These are phyloP conservation scores for Phalacrocorax pelagicus DNA, from an alignment of 2,113 vertebrate genomes.

Conservation along the genomic window DNA sequence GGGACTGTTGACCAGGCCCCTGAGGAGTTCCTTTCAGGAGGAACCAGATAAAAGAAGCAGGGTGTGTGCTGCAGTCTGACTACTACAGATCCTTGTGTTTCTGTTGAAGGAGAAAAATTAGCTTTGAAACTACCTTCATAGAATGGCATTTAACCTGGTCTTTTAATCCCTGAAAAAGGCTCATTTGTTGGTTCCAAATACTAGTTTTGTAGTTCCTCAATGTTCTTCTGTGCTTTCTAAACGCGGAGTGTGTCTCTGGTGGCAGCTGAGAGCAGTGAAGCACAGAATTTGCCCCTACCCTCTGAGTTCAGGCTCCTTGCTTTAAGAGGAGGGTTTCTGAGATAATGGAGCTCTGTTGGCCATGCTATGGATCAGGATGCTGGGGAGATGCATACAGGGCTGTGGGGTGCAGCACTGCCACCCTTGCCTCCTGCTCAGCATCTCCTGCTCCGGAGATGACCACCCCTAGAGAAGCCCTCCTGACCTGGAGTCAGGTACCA, in stretches of 20 bases:
- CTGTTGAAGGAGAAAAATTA: not conserved
- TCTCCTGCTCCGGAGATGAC: accelerated
- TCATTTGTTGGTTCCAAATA: not conserved
- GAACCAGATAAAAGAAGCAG: not conserved
- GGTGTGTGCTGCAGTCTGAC: not conserved
- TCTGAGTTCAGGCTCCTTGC: too few relatives aligned
- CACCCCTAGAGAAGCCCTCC: not conserved
- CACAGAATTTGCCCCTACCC: too few relatives aligned
- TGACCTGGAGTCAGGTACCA: accelerated
- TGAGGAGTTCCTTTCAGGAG: not conserved
- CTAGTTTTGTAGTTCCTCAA: not conserved
- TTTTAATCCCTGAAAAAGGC: not conserved
- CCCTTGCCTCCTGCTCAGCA: not conserved
- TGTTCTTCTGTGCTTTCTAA: not conserved
- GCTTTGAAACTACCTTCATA: not conserved
- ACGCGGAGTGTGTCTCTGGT: not conserved
- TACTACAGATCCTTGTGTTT: not conserved
- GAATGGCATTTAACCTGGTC: not conserved
- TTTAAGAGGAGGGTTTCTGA: not conserved
- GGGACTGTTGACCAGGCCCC: not conserved
- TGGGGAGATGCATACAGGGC: accelerated
- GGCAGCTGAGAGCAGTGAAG: not conserved
- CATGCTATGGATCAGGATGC: accelerated
- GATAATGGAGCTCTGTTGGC: too few relatives aligned
- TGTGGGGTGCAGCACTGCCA: not conserved